Conservation (phyloP, 2,113 vertebrate genomes). For the Camarhynchus parvulus region DNA sequence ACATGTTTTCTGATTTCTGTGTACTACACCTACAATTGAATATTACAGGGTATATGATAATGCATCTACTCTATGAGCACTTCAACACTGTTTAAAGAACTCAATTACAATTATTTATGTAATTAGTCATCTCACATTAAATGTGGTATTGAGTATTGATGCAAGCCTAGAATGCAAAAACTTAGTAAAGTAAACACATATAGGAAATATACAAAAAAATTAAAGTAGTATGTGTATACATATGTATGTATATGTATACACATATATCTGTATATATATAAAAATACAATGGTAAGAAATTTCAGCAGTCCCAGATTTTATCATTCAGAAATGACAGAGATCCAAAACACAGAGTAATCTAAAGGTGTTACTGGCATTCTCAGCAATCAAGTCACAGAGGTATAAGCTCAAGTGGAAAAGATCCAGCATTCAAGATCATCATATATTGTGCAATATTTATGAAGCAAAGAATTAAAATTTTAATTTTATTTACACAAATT, state of each 20-base stretch:
- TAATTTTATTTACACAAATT: not conserved
- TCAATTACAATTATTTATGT: not conserved
- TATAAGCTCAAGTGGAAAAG: not conserved
- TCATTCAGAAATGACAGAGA: not conserved
- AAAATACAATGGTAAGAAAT: not conserved
- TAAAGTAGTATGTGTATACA: no score
- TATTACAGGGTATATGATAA: not conserved
- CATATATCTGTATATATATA: not conserved
- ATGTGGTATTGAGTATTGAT: not conserved
- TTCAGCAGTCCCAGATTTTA: not conserved
- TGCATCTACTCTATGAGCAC: not conserved
- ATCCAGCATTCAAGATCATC: not conserved
- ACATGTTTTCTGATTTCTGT: not conserved
- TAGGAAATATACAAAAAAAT: not conserved
- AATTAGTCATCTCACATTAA: not conserved
- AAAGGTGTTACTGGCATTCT: not conserved
- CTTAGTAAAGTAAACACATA: not conserved
- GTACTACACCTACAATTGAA: not conserved
- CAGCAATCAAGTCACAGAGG: not conserved
- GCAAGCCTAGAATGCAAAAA: not conserved
- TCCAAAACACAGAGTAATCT: not conserved
- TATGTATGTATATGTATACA: no score
- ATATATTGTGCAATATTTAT: not conserved
- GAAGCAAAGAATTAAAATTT: not conserved
- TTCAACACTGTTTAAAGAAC: not conserved